These are phyloP conservation scores for Elaphurus davidianus DNA, from an alignment of 2,113 vertebrate genomes.

Conservation along the genomic window DNA sequence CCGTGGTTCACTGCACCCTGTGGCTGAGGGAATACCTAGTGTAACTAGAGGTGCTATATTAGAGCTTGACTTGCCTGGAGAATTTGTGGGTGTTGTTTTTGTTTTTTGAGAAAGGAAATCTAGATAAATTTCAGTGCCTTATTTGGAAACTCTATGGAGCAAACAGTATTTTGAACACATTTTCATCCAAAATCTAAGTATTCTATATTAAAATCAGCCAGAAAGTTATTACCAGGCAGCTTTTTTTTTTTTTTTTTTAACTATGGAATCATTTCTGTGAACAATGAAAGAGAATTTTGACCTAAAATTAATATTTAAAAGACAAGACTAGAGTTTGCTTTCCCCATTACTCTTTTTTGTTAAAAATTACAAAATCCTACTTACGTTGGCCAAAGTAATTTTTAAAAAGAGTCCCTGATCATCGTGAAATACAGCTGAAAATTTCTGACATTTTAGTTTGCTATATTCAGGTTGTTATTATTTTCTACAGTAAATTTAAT, in stretches of 20 bases:
- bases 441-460: slow-evolving; percentile 47
- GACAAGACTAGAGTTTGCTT: slow-evolving; percentile 41
- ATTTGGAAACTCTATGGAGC: neutral
- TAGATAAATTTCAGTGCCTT: neutral
- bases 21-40: rapidly evolving
- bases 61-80: neutral
- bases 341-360: slow-evolving; percentile 9
- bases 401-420: neutral
- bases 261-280: slow-evolving; percentile 43
- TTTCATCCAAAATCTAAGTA: slow-evolving; percentile 50
- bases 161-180: neutral
- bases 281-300: slow-evolving; percentile 58
- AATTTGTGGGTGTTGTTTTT: neutral
- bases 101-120: neutral
- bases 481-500: slow-evolving; percentile 4
- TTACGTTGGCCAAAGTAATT: neutral
- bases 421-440: slow-evolving; percentile 14
- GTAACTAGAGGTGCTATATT: neutral
- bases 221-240: slow-evolving; percentile 53
- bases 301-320: slow-evolving; percentile 67
- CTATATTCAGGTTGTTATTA: neutral
- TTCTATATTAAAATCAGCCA: slow-evolving; percentile 71
- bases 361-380: slow-evolving; percentile 34
- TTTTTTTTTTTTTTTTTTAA: neutral
- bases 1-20: neutral